These are phyloP conservation scores for Blastobasis adustella DNA, from an alignment of 2,888 invertebrate species.

Conservation along the genomic window DNA sequence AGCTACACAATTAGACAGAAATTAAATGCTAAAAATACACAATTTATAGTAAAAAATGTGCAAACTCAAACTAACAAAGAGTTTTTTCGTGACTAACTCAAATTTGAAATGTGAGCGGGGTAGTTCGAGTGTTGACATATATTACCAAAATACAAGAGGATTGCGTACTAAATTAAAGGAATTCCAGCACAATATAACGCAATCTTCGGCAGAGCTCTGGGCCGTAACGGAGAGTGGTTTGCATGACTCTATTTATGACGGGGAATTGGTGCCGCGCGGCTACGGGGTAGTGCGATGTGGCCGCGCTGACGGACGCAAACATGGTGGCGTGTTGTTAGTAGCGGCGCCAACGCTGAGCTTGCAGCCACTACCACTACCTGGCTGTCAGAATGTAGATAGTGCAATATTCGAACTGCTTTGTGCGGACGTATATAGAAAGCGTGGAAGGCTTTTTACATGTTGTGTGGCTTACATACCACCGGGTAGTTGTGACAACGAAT, in stretches of 20 bases:
- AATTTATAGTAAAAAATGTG: too few relatives aligned
- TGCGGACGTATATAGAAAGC: background rate
- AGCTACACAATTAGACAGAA: too few relatives aligned
- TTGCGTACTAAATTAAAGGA: background rate
- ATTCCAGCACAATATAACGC: background rate
- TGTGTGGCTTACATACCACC: constrained; percentile 1
- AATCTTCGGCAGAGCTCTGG: background rate
- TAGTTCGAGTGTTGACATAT: background rate
- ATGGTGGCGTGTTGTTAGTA: constrained; percentile 7
- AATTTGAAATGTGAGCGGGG: background rate
- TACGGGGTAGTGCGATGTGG: constrained; percentile 7
- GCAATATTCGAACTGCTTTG: background rate
- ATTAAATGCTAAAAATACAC: too few relatives aligned
- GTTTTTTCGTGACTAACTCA: too few relatives aligned
- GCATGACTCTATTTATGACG: constrained; percentile 7
- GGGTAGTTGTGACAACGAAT: background rate
- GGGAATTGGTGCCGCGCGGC: constrained; percentile 11
- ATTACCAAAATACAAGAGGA: background rate
- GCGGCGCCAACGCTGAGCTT: too few relatives aligned
- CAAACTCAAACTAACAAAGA: too few relatives aligned
- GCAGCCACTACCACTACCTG: background rate
- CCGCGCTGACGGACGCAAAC: constrained; percentile 11
- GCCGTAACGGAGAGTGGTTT: background rate
- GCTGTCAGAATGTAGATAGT: background rate
- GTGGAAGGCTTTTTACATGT: background rate